Percentiles rank a stretch among this genome's conserved stretches.
Evolutionary conservation across 2,113 vertebrate genomes (phyloP).

Genomic region (Scatophagus argus): DNA sequence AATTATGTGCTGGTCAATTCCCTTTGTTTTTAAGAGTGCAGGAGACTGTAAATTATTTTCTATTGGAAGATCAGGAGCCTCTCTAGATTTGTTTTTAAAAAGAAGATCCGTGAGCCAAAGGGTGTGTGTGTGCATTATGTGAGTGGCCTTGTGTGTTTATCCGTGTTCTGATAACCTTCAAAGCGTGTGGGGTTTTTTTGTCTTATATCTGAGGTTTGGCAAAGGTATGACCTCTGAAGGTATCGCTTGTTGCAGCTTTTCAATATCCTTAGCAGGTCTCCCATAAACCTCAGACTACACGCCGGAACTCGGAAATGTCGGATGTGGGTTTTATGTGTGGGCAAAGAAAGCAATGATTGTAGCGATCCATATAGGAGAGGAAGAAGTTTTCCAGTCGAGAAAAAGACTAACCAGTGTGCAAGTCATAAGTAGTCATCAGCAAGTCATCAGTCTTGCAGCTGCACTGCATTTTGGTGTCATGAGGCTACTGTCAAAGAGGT

Average conservation of each 20-base stretch:
- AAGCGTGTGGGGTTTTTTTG: constrained; percentile 3
- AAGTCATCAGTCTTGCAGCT: constrained; percentile 23
- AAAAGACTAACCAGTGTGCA: background rate
- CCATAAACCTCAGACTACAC: constrained; percentile 3
- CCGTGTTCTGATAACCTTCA: background rate
- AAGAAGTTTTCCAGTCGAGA: background rate
- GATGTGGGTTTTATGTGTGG: constrained; percentile 10
- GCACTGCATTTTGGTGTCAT: background rate
- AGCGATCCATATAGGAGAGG: background rate
- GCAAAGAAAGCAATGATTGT: background rate
- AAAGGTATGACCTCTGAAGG: background rate
- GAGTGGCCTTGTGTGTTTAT: background rate
- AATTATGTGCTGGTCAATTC: constrained; percentile 61
- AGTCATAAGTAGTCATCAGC: constrained; percentile 7
- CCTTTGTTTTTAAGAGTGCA: constrained; percentile 63
- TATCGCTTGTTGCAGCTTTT: constrained; percentile 1
- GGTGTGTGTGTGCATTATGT: constrained; percentile 15
- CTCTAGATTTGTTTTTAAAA: constrained; percentile 43
- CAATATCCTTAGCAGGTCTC: background rate
- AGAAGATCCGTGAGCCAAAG: constrained; percentile 32
- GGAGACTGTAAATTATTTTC: constrained; percentile 70
- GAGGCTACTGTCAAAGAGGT: background rate
- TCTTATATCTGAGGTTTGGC: background rate
- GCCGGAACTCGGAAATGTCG: background rate
- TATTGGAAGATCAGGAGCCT: constrained; percentile 67